Evolutionary conservation across 2,113 vertebrate genomes (phyloP).

Genomic region (Phaethon lepturus): DNA sequence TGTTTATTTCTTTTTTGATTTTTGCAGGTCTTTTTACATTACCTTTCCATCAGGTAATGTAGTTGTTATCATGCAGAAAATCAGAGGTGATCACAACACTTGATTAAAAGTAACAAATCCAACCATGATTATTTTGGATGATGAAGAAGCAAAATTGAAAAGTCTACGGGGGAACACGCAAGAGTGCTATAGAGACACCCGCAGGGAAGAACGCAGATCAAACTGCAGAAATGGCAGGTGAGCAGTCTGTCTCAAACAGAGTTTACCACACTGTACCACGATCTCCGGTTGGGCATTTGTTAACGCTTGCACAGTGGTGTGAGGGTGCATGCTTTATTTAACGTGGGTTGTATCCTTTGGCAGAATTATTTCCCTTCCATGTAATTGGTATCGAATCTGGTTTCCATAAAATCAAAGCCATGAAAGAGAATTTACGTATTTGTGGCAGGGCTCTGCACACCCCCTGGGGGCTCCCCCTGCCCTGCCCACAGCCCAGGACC

Average conservation of each 20-base stretch:
- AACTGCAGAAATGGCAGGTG: not conserved
- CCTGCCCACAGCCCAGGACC: not conserved
- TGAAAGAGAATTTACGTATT: not conserved
- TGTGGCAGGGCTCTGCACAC: not conserved
- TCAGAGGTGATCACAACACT: not conserved
- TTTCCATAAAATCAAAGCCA: not conserved
- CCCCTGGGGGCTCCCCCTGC: fast-evolving
- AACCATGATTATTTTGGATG: not conserved
- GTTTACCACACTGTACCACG: not conserved
- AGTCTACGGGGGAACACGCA: not conserved
- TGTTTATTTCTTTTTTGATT: not conserved
- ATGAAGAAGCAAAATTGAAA: not conserved
- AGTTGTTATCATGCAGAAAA: not conserved
- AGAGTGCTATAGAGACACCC: too few relatives aligned
- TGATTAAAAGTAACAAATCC: not conserved
- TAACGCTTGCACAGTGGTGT: not conserved
- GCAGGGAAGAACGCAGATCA: not conserved
- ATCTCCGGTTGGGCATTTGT: not conserved
- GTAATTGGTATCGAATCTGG: not conserved
- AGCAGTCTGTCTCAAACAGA: not conserved
- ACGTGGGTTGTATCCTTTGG: not conserved
- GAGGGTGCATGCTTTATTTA: not conserved
- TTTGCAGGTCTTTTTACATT: not conserved
- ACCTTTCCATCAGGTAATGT: not conserved
- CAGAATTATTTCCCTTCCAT: not conserved